Percentiles rank a stretch among this genome's conserved stretches.
These are phyloP conservation scores for Hermetia illucens DNA, from an alignment of 1,140 invertebrate genomes.

Conservation along the genomic window DNA sequence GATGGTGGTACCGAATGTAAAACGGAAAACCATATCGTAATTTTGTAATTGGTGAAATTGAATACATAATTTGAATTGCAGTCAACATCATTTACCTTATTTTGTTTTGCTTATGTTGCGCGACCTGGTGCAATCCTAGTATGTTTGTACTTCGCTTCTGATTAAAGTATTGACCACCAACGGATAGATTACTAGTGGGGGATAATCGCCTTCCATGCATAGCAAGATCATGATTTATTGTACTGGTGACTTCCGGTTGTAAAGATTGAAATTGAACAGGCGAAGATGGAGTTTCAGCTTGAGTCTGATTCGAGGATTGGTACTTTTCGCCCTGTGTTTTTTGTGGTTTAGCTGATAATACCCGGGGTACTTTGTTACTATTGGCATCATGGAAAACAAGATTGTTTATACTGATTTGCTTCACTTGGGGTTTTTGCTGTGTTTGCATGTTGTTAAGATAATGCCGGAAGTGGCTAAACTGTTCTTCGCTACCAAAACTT, in stretches of 20 bases:
- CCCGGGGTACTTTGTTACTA: neutral
- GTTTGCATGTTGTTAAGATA: neutral
- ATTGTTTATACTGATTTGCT: slow-evolving; percentile 5
- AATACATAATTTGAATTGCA: too few relatives aligned
- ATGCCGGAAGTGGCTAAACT: neutral
- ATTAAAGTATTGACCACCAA: neutral
- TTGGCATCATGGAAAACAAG: slow-evolving; percentile 2
- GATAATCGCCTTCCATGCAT: slow-evolving; percentile 5
- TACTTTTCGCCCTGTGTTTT: neutral
- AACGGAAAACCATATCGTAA: neutral
- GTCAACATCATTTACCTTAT: neutral
- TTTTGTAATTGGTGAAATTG: neutral
- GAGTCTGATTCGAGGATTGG: neutral
- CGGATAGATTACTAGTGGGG: slow-evolving; percentile 7
- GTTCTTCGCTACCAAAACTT: neutral
- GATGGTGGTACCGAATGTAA: neutral
- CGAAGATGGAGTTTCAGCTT: slow-evolving; percentile 9
- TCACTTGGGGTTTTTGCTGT: neutral
- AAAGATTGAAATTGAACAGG: slow-evolving; percentile 17
- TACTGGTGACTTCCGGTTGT: slow-evolving; percentile 12
- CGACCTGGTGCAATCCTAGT: slow-evolving; percentile 2
- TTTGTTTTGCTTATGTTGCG: neutral
- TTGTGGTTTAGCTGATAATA: slow-evolving; percentile 3
- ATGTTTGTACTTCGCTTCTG: slow-evolving; percentile 6
- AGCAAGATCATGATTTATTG: slow-evolving; percentile 5